These are phyloP conservation scores for Sialis fuliginosa DNA, from an alignment of 2,888 invertebrate genomes.

Conservation along the genomic window DNA sequence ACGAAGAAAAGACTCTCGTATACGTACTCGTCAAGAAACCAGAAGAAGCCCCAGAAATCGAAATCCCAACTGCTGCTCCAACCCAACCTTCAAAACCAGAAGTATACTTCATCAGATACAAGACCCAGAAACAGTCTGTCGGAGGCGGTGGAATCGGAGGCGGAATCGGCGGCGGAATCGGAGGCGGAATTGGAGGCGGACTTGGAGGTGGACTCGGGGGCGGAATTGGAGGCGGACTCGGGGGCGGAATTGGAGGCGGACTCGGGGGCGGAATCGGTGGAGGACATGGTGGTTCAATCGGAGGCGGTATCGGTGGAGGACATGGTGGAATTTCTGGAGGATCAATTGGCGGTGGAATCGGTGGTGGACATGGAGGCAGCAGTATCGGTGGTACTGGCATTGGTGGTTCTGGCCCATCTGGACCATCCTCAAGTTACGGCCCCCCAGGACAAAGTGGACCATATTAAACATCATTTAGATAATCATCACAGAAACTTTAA, in stretches of 20 bases:
- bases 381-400: slow-evolving; percentile 16
- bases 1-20: slow-evolving; percentile 76
- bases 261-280: slow-evolving; percentile 9
- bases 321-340: slow-evolving; percentile 17
- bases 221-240: slow-evolving; percentile 21
- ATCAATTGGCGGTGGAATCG: slow-evolving; percentile 16
- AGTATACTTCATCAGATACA: slow-evolving; percentile 78
- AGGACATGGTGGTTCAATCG: slow-evolving; percentile 15
- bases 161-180: slow-evolving; percentile 26
- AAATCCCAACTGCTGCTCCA: slow-evolving; percentile 57
- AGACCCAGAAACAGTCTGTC: slow-evolving; percentile 42
- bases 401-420: slow-evolving; percentile 28
- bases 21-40: slow-evolving; percentile 81
- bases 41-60: slow-evolving; percentile 66
- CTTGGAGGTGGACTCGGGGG: slow-evolving; percentile 21
- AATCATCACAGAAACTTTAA: not conserved
- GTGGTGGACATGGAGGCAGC: slow-evolving; percentile 12
- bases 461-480: slow-evolving; percentile 17
- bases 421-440: slow-evolving; percentile 24
- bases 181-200: slow-evolving; percentile 17
- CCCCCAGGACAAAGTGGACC: slow-evolving; percentile 27
- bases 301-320: slow-evolving; percentile 14
- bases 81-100: slow-evolving; percentile 78
- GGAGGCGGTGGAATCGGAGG: slow-evolving; percentile 25
- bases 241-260: slow-evolving; percentile 18